Evolutionary conservation across 2,888 invertebrate genomes (phyloP), one percentile per base, ranked within the genome.

Genomic region (Cactoblastis cactorum): DNA sequence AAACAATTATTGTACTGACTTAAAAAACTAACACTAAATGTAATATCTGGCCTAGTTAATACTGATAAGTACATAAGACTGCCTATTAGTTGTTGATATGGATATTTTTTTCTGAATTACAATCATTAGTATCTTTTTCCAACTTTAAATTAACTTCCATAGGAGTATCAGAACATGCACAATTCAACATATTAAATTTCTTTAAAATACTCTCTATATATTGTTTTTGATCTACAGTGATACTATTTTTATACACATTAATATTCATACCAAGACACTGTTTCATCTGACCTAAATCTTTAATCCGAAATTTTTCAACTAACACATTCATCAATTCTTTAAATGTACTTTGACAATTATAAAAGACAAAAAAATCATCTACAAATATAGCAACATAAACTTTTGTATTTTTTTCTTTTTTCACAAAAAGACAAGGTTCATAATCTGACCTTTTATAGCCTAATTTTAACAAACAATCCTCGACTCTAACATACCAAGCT

Each of bases 401-500:
- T 50, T 57, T 63, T 3, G 19, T 5, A 38, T 51, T 37, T 8
- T 34, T 37, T 38, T 18, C 12, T 5, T 14, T 12, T 47, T 64
- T 62, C 28, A 41, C 50, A 56, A 53, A 68, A 5, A 68, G 48
- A 54, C 65, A 68, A 9, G 62, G 65, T 48, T 65, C 63, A 43
- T 41, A 49, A 38, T 55, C 39, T 14, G 57, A 57, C 15, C 50
- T 62, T n/a, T 22, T 39, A 56, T 51, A 65, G 14, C 52, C 58
- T n/a, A 50, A 18, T 2, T 14, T 22, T 12, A 22, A 0, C 14
- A 63, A 56, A 53, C 43, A 52, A 19, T 56, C 53, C 34, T 64
- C 38, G 2, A 65, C 60, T 43, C 45, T 55, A 15, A 52, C 4
- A 49, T 63, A 53, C 62, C 61, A 67, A 1, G 52, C 55, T 14